A percentile compares a stretch with the other conserved stretches of the same genome.
Conservation (phyloP, 2,888 invertebrate species). For the Protophormia terraenovae region DNA sequence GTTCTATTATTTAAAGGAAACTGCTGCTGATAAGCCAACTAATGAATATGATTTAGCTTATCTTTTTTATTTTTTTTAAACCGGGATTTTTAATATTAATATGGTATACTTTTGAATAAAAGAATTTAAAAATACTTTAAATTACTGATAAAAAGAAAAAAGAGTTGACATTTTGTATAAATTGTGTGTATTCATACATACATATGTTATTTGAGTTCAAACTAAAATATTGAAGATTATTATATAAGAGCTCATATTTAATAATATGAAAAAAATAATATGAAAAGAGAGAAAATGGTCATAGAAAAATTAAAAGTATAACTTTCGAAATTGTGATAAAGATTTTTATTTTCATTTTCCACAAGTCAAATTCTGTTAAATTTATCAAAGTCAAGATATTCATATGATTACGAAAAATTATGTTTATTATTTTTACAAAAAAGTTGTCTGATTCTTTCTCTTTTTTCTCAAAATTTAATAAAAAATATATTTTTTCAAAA, state of each 20-base stretch:
- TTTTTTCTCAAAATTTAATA: no score
- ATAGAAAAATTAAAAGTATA: no score
- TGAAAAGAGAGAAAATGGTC: not conserved
- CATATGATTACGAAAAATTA: no score
- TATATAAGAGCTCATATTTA: not conserved
- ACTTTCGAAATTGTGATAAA: no score
- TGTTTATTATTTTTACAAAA: no score
- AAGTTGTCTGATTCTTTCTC: no score
- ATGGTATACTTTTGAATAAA: not conserved
- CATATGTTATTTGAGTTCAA: not conserved
- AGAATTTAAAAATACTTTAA: not conserved
- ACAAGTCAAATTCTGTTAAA: no score
- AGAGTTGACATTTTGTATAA: not conserved
- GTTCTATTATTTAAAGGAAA: slow-evolving; percentile 16
- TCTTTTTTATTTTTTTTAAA: slow-evolving; percentile 13
- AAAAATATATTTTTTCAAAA: no score
- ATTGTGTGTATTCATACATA: no score
- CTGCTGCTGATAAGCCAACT: slow-evolving; percentile 43
- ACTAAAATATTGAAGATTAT: not conserved
- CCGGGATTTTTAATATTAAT: slow-evolving; percentile 1
- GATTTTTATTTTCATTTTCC: no score
- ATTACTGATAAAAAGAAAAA: not conserved
- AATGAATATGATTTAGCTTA: slow-evolving; percentile 12
- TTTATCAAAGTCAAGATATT: no score
- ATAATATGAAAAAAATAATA: not conserved